These are phyloP conservation scores for Cyphomyrmex costatus DNA, from an alignment of 1,140 invertebrate genomes.

Conservation along the genomic window DNA sequence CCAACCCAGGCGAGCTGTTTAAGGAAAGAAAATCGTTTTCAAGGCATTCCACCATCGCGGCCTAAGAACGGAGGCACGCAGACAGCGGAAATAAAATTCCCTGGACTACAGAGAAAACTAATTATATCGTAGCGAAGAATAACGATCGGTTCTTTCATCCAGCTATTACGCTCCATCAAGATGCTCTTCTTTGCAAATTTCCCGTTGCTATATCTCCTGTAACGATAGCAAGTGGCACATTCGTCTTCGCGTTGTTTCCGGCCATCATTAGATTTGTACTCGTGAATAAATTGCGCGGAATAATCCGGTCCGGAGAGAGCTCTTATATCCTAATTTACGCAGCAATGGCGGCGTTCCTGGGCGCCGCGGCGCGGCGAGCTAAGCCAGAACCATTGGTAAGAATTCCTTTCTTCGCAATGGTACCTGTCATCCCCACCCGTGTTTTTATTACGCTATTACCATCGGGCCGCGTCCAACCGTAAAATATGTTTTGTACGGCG, in stretches of 20 bases:
- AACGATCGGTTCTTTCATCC: conserved; percentile 55
- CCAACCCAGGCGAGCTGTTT: conserved; percentile 50
- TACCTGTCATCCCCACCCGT: conserved; percentile 72
- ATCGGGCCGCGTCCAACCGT: conserved; percentile 72
- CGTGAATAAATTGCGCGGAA: conserved; percentile 68
- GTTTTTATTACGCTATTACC: conserved; percentile 80
- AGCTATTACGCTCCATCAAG: conserved; percentile 11
- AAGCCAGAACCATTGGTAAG: conserved; percentile 71
- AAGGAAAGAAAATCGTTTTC: conserved; percentile 38
- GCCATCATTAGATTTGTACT: conserved; percentile 45
- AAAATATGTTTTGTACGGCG: conserved; percentile 75
- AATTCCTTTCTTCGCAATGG: conserved; percentile 74
- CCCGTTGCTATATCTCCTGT: neutral
- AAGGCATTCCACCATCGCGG: conserved; percentile 12
- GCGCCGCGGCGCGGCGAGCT: conserved; percentile 54
- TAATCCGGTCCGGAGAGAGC: conserved; percentile 65
- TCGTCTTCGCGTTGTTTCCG: conserved; percentile 32
- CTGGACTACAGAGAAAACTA: neutral
- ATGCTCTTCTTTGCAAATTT: neutral
- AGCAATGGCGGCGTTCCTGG: conserved; percentile 50
- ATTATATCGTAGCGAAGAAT: conserved; percentile 30
- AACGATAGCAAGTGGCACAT: conserved; percentile 28
- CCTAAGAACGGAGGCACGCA: conserved; percentile 12
- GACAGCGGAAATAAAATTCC: conserved; percentile 33
- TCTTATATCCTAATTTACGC: conserved; percentile 73